Evolutionary conservation across 1,140 invertebrate genomes (phyloP).

Genomic region (Colletes gigas): DNA sequence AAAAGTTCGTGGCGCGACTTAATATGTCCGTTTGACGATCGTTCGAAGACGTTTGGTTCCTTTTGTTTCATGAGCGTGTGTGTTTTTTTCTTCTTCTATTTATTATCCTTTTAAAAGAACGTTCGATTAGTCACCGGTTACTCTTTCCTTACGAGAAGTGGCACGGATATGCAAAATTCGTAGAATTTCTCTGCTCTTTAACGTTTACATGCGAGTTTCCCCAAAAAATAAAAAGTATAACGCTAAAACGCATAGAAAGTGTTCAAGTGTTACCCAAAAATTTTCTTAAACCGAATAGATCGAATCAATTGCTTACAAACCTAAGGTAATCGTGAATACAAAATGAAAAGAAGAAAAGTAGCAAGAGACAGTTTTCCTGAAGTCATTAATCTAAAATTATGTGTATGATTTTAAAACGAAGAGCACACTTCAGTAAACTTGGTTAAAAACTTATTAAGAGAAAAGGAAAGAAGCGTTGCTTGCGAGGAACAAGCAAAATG

Average conservation of each 20-base stretch:
- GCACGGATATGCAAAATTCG: conserved; percentile 38
- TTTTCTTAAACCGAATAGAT: neutral
- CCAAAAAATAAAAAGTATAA: neutral
- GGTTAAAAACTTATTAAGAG: conserved; percentile 22
- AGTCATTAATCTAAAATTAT: conserved; percentile 23
- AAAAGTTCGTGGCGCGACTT: neutral
- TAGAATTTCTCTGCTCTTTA: conserved; percentile 29
- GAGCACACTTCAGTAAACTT: conserved; percentile 2
- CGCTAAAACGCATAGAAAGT: neutral
- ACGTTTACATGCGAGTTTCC: conserved; percentile 1
- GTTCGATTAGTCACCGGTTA: conserved; percentile 13
- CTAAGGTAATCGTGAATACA: neutral
- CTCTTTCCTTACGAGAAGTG: conserved; percentile 36
- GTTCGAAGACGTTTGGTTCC: conserved; percentile 35
- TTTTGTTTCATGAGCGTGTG: neutral
- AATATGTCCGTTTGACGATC: conserved; percentile 12
- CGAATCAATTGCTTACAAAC: neutral
- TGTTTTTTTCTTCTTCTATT: neutral
- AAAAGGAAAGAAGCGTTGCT: neutral
- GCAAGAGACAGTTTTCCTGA: neutral
- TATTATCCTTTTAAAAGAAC: neutral
- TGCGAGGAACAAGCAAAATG: neutral
- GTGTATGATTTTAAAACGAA: conserved; percentile 10
- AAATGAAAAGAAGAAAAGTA: neutral
- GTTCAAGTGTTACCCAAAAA: conserved; percentile 1